These are phyloP conservation scores for Rhodeus uyekii DNA, from an alignment of 2,797 vertebrate genomes.

Conservation along the genomic window DNA sequence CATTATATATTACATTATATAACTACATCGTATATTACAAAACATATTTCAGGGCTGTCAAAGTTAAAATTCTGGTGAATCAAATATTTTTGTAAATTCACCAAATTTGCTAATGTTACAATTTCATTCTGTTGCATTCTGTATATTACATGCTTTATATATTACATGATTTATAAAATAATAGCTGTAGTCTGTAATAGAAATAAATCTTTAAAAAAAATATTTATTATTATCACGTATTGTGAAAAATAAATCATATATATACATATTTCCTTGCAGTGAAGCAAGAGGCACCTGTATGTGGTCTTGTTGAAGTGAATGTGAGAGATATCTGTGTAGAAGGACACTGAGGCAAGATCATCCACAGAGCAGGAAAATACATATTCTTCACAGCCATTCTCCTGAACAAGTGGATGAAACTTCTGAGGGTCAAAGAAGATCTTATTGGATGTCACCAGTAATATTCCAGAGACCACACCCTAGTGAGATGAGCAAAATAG, in stretches of 20 bases:
- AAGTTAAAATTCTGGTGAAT: not conserved
- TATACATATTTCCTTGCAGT: not conserved
- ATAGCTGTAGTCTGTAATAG: too few species aligned
- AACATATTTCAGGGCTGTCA: not conserved
- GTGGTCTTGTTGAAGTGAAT: conserved; percentile 75
- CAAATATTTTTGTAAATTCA: not conserved
- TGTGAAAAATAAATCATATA: too few species aligned
- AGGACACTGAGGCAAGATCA: conserved; percentile 72
- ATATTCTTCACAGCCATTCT: conserved; percentile 82
- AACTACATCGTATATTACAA: not conserved
- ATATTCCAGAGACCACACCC: conserved; percentile 81
- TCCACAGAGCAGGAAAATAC: conserved; percentile 78
- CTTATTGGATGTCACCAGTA: conserved; percentile 79
- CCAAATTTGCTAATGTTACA: not conserved
- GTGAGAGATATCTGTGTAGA: conserved; percentile 78
- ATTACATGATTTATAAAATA: too few species aligned
- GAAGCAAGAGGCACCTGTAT: conserved; percentile 67
- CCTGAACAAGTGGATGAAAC: conserved; percentile 78
- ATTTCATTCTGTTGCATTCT: not conserved
- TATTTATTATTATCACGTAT: too few species aligned
- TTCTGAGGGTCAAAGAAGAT: conserved; percentile 84
- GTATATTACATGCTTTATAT: not conserved
- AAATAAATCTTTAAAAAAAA: too few species aligned
- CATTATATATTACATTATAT: not conserved
- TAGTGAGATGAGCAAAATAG: conserved; percentile 48